Base-by-base conservation (phyloP, 2,113 vertebrate species). In the Lycaon pictus region DNA sequence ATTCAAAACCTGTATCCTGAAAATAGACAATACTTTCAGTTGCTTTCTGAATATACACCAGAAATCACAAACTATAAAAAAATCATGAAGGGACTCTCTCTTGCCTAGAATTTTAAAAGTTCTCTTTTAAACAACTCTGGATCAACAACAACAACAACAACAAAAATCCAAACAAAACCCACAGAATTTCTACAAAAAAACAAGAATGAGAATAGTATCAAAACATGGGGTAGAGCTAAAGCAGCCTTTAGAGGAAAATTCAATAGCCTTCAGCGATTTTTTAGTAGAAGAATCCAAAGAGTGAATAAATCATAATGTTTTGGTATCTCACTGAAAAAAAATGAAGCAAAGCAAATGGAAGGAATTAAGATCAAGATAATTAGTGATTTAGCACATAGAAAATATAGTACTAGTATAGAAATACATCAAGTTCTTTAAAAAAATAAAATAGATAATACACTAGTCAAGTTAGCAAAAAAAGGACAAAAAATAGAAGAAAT, bases 201-300 rank as follows among this genome's bases (percentile, higher is more conserved):
- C 3, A 92, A 72, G 10, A 56, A 77, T 93, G 63, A 72, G 16
- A 86, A 86, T 82, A 60, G 65, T 76, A 94, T 56, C 22, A 25
- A 48, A 43, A 85, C 5, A 55, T 0, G 20, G 37, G 3, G 22
- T 29, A 79, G 25, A 96, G 12, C 12, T 29, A 88, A 67, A 85
- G 48, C 20, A 88, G 16, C 17, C 12, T 35, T 51, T 81, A 81
- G 17, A 81, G 63, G 11, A 95, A 92, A 58, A 96, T 77, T n/a
- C 19, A 69, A 51, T 88, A 58, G 23, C 43, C 79, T 90, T 87
- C 82, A 62, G 43, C 53, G 60, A 81, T 76, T 82, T 93, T 93
- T 93, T 82, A 69, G 51, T 82, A 79, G 48, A 60, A 91, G 13
- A 96, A 87, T 56, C 58, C 16, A 76, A 85, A 95, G 35, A n/a